phyloP scores from a whole-genome alignment of 2,113 vertebrate species.

The Ammodytes dubius region DNA sequence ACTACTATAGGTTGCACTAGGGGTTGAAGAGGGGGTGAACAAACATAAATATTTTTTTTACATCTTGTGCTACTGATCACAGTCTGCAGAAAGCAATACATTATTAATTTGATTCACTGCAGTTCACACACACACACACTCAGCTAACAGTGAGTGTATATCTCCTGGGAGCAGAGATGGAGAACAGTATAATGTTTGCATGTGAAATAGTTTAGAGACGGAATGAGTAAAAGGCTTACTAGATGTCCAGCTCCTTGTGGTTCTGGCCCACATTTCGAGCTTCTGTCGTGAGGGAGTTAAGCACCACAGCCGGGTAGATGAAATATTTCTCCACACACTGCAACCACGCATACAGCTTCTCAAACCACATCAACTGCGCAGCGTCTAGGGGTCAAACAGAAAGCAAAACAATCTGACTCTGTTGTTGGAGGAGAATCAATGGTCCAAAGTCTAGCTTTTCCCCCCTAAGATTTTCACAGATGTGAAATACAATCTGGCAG shows the following conservation, averaged over 20 bases:
- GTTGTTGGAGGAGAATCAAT: not conserved
- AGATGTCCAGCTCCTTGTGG: constrained; percentile 89
- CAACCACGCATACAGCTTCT: constrained; percentile 92
- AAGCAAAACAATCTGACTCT: not conserved
- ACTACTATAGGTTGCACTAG: not conserved
- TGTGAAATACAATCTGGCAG: constrained; percentile 11
- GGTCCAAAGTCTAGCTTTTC: not conserved
- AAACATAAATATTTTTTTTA: constrained; percentile 2
- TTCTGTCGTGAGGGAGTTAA: constrained; percentile 91
- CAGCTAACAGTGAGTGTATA: not conserved
- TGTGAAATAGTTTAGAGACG: constrained; percentile 6
- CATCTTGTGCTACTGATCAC: not conserved
- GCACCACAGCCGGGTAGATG: constrained; percentile 92
- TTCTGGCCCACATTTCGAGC: constrained; percentile 87
- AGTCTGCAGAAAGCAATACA: constrained; percentile 19
- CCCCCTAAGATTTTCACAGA: not conserved
- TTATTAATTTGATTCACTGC: constrained; percentile 23
- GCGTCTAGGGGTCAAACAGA: constrained; percentile 81
- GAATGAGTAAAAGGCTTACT: constrained; percentile 81
- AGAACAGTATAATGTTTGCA: not conserved
- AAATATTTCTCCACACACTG: constrained; percentile 93
- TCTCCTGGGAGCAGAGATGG: constrained; percentile 1
- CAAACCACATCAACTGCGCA: constrained; percentile 95
- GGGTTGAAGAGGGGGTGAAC: not conserved
- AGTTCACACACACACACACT: constrained; percentile 34